These are phyloP conservation scores for Karalla daura DNA, from an alignment of 2,797 vertebrate genomes.

Conservation along the genomic window DNA sequence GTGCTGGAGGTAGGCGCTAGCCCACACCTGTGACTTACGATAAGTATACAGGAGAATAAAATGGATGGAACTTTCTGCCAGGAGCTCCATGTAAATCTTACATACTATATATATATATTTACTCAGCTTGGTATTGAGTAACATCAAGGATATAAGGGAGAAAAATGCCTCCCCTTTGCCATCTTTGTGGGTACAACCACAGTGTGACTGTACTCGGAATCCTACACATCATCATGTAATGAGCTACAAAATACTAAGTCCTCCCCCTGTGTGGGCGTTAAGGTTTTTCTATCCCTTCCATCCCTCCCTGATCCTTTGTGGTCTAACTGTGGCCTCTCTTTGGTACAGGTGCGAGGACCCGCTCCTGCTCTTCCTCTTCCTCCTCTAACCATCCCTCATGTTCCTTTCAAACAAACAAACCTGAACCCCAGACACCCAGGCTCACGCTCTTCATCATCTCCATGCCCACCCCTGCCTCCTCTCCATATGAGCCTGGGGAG, in stretches of 20 bases:
- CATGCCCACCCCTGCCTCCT: conserved; percentile 38
- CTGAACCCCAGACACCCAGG: conserved; percentile 16
- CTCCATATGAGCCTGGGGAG: conserved; percentile 59
- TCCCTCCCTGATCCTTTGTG: conserved; percentile 22
- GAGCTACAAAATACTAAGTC: background rate
- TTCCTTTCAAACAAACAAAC: conserved; percentile 38
- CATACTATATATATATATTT: too few species aligned
- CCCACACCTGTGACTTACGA: too few species aligned
- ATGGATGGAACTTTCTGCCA: too few species aligned
- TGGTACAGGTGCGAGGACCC: conserved; percentile 79
- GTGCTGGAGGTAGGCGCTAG: too few species aligned
- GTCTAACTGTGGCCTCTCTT: conserved; percentile 73
- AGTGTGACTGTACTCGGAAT: conserved; percentile 12
- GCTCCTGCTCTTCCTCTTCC: conserved; percentile 76
- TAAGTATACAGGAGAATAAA: too few species aligned
- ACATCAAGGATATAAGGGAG: background rate
- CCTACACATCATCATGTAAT: background rate
- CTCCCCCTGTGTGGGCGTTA: too few species aligned
- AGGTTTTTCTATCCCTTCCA: background rate
- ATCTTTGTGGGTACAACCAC: conserved; percentile 5
- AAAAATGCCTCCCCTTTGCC: background rate
- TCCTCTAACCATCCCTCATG: conserved; percentile 62
- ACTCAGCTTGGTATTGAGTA: too few species aligned
- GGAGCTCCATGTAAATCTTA: too few species aligned
- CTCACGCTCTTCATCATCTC: conserved; percentile 36